Evolutionary conservation across 2,113 vertebrate genomes (phyloP).

Genomic region (Microcebus lehilahytsara): DNA sequence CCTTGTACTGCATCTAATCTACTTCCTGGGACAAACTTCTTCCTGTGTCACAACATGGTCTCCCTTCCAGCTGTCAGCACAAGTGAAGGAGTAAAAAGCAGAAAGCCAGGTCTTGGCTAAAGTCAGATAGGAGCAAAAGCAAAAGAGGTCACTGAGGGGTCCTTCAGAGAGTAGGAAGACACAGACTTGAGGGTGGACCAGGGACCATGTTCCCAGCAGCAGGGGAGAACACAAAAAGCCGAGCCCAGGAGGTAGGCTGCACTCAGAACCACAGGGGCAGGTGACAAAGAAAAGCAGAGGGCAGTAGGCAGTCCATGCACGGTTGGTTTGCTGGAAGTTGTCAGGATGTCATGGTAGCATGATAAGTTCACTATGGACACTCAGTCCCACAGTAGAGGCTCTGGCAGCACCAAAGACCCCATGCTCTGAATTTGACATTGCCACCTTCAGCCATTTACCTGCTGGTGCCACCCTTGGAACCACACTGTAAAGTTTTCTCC

Average conservation of each 20-base stretch:
- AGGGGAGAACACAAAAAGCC: neutral
- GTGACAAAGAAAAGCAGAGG: neutral
- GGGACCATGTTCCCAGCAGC: neutral
- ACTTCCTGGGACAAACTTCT: neutral
- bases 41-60: neutral
- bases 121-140: neutral
- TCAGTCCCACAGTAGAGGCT: neutral
- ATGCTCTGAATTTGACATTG: neutral
- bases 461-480: neutral
- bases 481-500: neutral
- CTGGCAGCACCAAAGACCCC: neutral
- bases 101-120: neutral
- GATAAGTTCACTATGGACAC: neutral
- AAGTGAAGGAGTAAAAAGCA: neutral
- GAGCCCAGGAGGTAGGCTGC: neutral
- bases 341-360: neutral
- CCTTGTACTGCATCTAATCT: neutral
- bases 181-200: neutral
- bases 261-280: neutral
- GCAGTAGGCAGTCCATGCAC: accelerated
- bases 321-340: neutral
- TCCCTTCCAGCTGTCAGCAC: neutral
- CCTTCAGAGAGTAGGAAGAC: neutral
- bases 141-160: neutral
- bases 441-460: neutral